These are phyloP conservation scores for Oceanites oceanicus DNA, from an alignment of 2,113 vertebrate species.

Conservation along the genomic window DNA sequence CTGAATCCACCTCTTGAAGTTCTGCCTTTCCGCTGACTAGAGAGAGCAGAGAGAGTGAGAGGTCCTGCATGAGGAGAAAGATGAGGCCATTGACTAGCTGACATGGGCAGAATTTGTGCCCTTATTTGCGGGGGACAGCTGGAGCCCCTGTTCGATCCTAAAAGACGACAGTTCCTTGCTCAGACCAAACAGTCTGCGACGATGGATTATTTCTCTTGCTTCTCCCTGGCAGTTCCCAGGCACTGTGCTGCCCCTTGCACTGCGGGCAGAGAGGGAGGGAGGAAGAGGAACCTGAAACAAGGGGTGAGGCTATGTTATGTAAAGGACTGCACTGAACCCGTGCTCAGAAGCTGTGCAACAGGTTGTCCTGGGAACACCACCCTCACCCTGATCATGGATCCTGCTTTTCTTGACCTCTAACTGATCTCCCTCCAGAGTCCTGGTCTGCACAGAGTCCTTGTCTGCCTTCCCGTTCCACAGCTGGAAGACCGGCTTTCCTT, in stretches of 20 bases:
- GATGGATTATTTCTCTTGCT: not conserved
- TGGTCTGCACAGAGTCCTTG: not conserved
- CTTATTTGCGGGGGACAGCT: not conserved
- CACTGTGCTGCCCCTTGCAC: not conserved
- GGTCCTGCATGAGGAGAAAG: not conserved
- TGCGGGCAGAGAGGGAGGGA: not conserved
- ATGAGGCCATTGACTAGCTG: not conserved
- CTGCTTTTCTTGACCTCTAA: not conserved
- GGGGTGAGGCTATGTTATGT: not conserved
- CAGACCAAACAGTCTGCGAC: not conserved
- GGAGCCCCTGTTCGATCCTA: not conserved
- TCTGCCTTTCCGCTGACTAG: not conserved
- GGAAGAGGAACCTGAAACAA: not conserved
- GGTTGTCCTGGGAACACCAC: not conserved
- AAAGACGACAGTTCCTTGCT: not conserved
- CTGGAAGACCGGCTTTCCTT: not conserved
- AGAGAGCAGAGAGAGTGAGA: not conserved
- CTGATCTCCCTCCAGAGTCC: not conserved
- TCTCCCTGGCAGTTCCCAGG: not conserved
- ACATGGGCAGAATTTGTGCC: not conserved
- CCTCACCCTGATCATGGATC: not conserved
- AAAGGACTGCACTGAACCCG: not conserved
- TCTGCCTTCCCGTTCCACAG: not conserved
- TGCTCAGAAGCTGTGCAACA: not conserved
- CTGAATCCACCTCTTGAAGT: not conserved